Evolutionary conservation across 2,113 vertebrate species (phyloP).

Genomic region (Toxotes jaculatrix): DNA sequence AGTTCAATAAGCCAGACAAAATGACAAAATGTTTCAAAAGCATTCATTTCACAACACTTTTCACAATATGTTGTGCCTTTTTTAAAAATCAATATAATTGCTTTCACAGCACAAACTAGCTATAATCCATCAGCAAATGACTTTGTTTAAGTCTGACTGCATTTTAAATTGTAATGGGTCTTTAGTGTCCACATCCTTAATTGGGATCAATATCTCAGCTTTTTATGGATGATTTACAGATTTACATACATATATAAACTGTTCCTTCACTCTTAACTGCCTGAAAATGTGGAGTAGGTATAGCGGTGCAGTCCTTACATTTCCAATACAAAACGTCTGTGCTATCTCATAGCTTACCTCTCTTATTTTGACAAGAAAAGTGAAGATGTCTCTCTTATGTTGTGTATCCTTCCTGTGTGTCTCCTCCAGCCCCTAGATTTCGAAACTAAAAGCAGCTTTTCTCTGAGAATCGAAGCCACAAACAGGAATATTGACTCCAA

Average conservation of each 20-base stretch:
- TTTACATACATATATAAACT: conserved; percentile 1
- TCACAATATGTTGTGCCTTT: conserved; percentile 32
- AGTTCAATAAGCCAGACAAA: conserved; percentile 53
- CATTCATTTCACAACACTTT: conserved; percentile 45
- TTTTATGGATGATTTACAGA: conserved; percentile 28
- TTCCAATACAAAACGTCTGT: background rate
- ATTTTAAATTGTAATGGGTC: conserved; percentile 49
- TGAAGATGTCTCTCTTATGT: background rate
- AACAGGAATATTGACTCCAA: conserved; percentile 93
- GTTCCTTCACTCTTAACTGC: conserved; percentile 5
- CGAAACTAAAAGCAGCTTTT: conserved; percentile 92
- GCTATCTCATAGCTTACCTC: background rate
- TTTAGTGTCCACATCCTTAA: conserved; percentile 45
- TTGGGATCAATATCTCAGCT: conserved; percentile 47
- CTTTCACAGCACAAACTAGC: conserved; percentile 58
- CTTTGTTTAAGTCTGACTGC: conserved; percentile 42
- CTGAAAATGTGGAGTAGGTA: background rate
- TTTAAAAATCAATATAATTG: conserved; percentile 58
- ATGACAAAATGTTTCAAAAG: conserved; percentile 58
- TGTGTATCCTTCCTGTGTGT: background rate
- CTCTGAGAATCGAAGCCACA: conserved; percentile 92
- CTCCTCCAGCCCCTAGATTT: conserved; percentile 91
- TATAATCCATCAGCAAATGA: conserved; percentile 51
- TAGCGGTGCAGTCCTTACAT: background rate
- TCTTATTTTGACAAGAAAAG: conserved; percentile 22